phyloP scores from a whole-genome alignment of 2,113 vertebrate species.

The Varanus salvator region DNA sequence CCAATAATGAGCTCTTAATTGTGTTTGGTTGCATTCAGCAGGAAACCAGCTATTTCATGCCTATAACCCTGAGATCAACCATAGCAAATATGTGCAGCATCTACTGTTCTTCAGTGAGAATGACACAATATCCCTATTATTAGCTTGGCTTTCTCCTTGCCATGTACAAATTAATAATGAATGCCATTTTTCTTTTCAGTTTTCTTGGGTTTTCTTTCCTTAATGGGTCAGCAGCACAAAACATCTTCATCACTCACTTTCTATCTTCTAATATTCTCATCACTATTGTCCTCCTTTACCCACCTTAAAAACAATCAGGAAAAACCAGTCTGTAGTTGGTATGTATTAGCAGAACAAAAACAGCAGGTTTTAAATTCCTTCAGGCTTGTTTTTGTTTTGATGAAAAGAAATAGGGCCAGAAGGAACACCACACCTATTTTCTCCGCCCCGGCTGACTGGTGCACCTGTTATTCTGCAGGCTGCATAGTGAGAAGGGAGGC shows the following conservation, averaged over 20 bases:
- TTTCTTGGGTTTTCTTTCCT: neutral
- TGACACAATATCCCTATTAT: constrained; percentile 30
- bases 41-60: too few species aligned
- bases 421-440: constrained; percentile 22
- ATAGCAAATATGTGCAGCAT: neutral
- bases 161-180: constrained; percentile 41
- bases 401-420: constrained; percentile 22
- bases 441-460: neutral
- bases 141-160: constrained; percentile 27
- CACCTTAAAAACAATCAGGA: constrained; percentile 49
- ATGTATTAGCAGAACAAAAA: constrained; percentile 46
- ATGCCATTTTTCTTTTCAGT: constrained; percentile 18
- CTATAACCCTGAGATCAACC: neutral
- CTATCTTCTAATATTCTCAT: neutral
- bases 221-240: constrained; percentile 21
- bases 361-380: constrained; percentile 54
- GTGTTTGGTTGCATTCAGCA: too few species aligned
- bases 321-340: constrained; percentile 62
- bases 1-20: too few species aligned
- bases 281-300: neutral
- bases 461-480: constrained; percentile 46
- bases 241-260: neutral
- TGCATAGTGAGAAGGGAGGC: neutral
- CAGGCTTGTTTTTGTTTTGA: constrained; percentile 54
- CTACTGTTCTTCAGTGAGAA: neutral